phyloP scores from a whole-genome alignment of 1,140 invertebrate species.

The Lucilia cuprina region DNA sequence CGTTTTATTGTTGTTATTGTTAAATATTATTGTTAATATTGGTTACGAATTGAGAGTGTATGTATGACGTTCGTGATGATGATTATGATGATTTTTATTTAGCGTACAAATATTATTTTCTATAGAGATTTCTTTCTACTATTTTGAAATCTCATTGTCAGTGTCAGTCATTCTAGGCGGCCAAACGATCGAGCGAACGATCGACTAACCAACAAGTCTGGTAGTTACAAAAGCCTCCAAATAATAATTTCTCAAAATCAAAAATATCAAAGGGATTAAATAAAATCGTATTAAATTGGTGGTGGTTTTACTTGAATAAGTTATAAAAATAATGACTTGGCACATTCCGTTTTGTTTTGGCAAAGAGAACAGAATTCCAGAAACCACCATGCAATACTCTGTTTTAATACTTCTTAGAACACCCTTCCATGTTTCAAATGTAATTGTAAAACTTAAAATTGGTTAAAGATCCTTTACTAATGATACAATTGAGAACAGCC shows the following conservation, averaged over 20 bases:
- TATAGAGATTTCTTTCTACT: neutral
- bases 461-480: too few relatives aligned
- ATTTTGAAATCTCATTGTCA: slow-evolving; percentile 28
- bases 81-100: neutral
- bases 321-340: neutral
- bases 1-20: slow-evolving; percentile 16
- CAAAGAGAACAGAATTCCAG: neutral
- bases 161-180: slow-evolving; percentile 11
- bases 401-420: neutral
- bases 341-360: slow-evolving; percentile 11
- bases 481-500: too few relatives aligned
- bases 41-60: neutral
- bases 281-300: neutral
- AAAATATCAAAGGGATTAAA: neutral
- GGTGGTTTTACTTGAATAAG: neutral
- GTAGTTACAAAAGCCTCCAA: too few relatives aligned
- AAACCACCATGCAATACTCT: neutral
- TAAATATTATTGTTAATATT: neutral
- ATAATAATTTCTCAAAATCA: too few relatives aligned
- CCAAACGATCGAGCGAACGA: neutral
- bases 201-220: neutral
- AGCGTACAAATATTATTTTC: neutral
- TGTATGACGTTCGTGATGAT: neutral
- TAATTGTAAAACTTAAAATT: too few relatives aligned
- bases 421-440: neutral